These are phyloP conservation scores for Gnathonemus longibarbis DNA, from an alignment of 2,113 vertebrate species.

Conservation along the genomic window DNA sequence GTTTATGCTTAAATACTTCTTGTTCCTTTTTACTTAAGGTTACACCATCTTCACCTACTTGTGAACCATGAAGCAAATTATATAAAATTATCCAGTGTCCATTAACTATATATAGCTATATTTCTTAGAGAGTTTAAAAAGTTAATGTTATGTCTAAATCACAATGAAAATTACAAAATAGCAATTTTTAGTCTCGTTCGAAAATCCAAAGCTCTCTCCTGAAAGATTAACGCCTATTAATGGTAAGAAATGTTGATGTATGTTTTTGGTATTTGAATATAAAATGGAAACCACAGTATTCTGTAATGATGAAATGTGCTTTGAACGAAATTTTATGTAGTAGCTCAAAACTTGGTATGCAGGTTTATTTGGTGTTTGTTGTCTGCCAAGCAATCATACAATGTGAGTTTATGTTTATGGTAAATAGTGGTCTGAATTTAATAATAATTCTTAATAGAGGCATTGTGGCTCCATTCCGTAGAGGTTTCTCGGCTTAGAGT, in stretches of 20 bases:
- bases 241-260: neutral
- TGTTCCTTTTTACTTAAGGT: neutral
- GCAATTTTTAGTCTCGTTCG: neutral
- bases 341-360: neutral
- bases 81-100: neutral
- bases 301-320: neutral
- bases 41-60: neutral
- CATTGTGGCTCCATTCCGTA: neutral
- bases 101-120: neutral
- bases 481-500: neutral
- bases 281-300: neutral
- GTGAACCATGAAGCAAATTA: neutral
- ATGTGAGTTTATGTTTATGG: neutral
- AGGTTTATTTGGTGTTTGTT: neutral
- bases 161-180: neutral
- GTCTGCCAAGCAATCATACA: neutral
- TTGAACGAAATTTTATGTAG: neutral
- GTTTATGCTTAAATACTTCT: neutral
- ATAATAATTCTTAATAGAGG: neutral
- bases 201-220: neutral
- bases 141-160: neutral
- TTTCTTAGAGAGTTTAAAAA: neutral
- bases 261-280: neutral
- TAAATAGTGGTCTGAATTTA: neutral
- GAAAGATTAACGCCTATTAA: neutral